Conservation (phyloP, 2,888 invertebrate species). For the Myathropa florea region DNA sequence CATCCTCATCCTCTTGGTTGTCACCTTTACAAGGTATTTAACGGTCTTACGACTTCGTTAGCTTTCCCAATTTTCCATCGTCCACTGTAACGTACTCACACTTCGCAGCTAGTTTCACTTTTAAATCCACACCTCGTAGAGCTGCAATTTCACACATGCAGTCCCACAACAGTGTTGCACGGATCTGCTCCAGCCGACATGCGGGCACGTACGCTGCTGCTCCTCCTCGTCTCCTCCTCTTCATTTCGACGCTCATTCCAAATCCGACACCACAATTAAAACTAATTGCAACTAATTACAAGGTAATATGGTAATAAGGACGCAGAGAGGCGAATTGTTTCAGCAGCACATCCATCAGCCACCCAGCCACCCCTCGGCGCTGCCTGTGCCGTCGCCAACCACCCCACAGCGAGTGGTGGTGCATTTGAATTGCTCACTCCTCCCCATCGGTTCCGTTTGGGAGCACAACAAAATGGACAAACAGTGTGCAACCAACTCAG, state of each 20-base stretch:
- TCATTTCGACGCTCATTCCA: conserved; percentile 3
- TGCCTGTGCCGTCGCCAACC: conserved; percentile 22
- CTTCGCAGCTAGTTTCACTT: background rate
- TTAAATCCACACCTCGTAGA: background rate
- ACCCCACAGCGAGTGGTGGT: conserved; percentile 13
- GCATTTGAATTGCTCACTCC: conserved; percentile 60
- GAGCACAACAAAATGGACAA: conserved; percentile 69
- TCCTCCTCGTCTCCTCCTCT: too few species aligned
- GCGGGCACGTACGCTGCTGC: background rate
- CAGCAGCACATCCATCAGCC: conserved; percentile 65
- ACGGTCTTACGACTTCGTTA: background rate
- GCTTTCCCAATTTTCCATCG: too few species aligned
- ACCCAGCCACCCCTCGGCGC: conserved; percentile 26
- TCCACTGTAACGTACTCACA: too few species aligned
- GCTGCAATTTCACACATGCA: conserved; percentile 33
- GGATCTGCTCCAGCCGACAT: background rate
- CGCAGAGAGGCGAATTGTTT: conserved; percentile 64
- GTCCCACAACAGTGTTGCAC: conserved; percentile 9
- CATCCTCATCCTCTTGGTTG: background rate
- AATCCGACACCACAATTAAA: conserved; percentile 75
- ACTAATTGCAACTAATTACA: conserved; percentile 77
- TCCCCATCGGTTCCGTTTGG: conserved; percentile 62
- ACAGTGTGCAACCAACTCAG: conserved; percentile 52
- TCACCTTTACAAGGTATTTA: too few species aligned
- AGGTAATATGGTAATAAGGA: conserved; percentile 76